Conservation (phyloP, 2,888 invertebrate genomes). For the Graphium colonna region DNA sequence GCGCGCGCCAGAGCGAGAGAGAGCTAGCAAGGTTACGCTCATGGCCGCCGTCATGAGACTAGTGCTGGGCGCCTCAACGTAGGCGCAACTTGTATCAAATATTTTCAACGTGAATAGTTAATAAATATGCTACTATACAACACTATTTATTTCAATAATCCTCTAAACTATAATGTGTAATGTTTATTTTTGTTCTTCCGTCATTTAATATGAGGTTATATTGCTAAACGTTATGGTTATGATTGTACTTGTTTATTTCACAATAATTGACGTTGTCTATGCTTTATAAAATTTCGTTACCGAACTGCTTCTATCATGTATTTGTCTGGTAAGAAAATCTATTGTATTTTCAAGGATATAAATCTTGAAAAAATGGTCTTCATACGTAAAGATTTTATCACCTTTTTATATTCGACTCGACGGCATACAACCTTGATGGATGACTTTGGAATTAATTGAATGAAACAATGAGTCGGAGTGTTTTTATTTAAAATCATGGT, state of each 20-base stretch:
- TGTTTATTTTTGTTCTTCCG: neutral
- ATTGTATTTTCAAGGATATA: neutral
- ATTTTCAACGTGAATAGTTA: constrained; percentile 16
- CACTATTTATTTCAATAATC: neutral
- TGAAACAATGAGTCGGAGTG: constrained; percentile 17
- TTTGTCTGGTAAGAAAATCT: too few species aligned
- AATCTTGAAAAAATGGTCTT: constrained; percentile 11
- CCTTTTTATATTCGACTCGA: constrained; percentile 19
- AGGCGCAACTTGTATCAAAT: constrained; percentile 30
- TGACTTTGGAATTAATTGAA: constrained; percentile 23
- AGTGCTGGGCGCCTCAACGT: constrained; percentile 36
- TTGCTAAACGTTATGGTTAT: neutral
- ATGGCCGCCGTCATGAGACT: constrained; percentile 56
- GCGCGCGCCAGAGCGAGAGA: constrained; percentile 48
- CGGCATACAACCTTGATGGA: constrained; percentile 19
- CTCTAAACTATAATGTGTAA: neutral
- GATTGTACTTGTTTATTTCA: constrained; percentile 20
- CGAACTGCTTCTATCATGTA: too few species aligned
- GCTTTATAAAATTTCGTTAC: too few species aligned
- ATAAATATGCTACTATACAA: neutral
- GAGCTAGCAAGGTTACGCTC: constrained; percentile 64
- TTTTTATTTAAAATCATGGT: constrained; percentile 6
- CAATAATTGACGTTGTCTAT: too few species aligned
- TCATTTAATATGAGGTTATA: neutral
- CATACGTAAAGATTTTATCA: constrained; percentile 18